These are phyloP conservation scores for Melieria picta DNA, from an alignment of 2,888 invertebrate genomes.

Conservation along the genomic window DNA sequence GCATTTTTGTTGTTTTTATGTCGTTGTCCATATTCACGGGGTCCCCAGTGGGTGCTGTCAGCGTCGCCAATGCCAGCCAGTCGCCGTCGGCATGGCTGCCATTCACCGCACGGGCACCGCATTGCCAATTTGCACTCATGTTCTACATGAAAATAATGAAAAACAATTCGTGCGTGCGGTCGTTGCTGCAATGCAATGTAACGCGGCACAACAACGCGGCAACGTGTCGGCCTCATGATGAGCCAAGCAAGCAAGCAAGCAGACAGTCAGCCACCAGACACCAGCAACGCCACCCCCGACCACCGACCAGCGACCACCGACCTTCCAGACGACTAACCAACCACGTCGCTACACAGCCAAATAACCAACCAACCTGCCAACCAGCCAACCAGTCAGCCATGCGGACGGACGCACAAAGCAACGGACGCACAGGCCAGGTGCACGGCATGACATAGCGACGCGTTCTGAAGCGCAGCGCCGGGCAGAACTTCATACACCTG, in stretches of 20 bases:
- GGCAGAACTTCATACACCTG: too few relatives aligned
- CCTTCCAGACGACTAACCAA: slow-evolving; percentile 19
- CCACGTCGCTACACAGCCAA: slow-evolving; percentile 20
- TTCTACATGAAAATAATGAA: slow-evolving; percentile 61
- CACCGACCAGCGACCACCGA: background rate
- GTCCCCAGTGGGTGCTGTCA: too few relatives aligned
- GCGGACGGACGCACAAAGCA: slow-evolving; percentile 20
- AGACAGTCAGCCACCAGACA: too few relatives aligned
- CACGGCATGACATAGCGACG: background rate
- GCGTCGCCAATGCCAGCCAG: background rate
- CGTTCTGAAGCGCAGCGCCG: too few relatives aligned
- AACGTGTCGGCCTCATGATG: slow-evolving; percentile 16
- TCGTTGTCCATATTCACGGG: background rate
- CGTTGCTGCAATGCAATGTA: slow-evolving; percentile 11
- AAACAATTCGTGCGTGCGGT: slow-evolving; percentile 55
- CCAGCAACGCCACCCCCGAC: too few relatives aligned
- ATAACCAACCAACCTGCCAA: slow-evolving; percentile 25
- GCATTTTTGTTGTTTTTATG: background rate
- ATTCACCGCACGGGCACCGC: slow-evolving; percentile 17
- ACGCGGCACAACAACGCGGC: slow-evolving; percentile 13
- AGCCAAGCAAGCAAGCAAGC: slow-evolving; percentile 33
- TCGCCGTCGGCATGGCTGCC: background rate
- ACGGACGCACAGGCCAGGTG: slow-evolving; percentile 6
- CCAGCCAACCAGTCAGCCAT: slow-evolving; percentile 7
- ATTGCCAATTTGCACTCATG: slow-evolving; percentile 56